Evolutionary conservation across 2,888 invertebrate species (phyloP), one percentile per base, ranked within the genome.

Genomic region (Tyria jacobaeae): DNA sequence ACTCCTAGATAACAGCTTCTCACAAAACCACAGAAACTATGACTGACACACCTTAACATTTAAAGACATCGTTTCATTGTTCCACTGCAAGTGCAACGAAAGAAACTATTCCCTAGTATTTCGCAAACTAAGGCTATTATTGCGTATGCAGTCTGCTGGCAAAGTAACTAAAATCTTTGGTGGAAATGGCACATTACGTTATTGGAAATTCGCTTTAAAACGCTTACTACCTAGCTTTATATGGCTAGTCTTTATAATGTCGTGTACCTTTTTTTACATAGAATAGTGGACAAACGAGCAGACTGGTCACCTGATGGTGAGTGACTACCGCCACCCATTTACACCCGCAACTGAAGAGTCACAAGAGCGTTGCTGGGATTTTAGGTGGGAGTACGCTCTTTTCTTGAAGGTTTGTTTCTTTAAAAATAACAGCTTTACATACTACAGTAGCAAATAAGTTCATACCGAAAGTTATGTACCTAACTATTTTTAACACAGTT

Each of bases 171-270:
- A 50, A 31, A 37, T 37, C 50, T 49, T 50, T 50, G 27, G 49
- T 31, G 3, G 39, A 50, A 35, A 50, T 57, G 50, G 25, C 39
- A 15, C 49, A 50, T 27, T 39, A 50, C n/a, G 34, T n/a, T 58
- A 58, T 58, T 58, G 44, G 39, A 44, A 58, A 58, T 58, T 58
- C 50, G n/a, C 35, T 39, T 27, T 2, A 7, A n/a, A 21, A n/a
- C 14, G 7, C 21, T 17, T 50, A 34, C 10, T 27, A 10, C 17
- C 31, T 14, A 31, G n/a, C 31, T 49, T 7, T 15, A 49, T n/a
- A 39, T 7, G n/a, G n/a, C 7, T 5, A 0, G 4, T n/a, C 3
- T 6, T 39, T 39, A 39, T n/a, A 5, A 39, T n/a, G 0, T 39
- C n/a, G 7, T n/a, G n/a, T 17, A 39, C 6, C n/a, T n/a, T n/a